Evolutionary conservation across 2,888 invertebrate genomes (phyloP).

Genomic region (Julus scandinavius): DNA sequence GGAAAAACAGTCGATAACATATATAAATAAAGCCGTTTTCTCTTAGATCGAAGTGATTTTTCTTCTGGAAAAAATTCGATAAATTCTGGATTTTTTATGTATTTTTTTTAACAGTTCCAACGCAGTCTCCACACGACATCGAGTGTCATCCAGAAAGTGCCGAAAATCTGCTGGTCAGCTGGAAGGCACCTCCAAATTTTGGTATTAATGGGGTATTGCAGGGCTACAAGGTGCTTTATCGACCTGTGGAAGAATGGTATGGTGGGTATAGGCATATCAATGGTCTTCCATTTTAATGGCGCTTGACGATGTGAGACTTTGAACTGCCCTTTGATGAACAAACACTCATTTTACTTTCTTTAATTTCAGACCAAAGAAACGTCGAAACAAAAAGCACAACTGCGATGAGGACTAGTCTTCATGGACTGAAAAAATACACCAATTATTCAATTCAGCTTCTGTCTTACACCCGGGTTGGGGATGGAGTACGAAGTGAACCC

Average conservation of each 20-base stretch:
- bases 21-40: slow-evolving; percentile 25
- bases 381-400: slow-evolving; percentile 87
- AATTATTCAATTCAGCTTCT: slow-evolving; percentile 97
- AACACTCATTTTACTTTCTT: not conserved
- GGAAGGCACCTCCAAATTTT: slow-evolving; percentile 66
- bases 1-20: slow-evolving; percentile 12
- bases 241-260: slow-evolving; percentile 62
- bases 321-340: not conserved
- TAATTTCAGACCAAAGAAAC: not conserved
- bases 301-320: not conserved
- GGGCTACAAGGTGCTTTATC: slow-evolving; percentile 82
- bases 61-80: not conserved
- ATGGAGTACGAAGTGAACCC: slow-evolving; percentile 87
- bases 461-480: slow-evolving; percentile 94
- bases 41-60: not conserved
- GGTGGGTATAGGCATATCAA: slow-evolving; percentile 58
- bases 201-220: slow-evolving; percentile 68
- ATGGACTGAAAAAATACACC: slow-evolving; percentile 92
- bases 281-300: not conserved
- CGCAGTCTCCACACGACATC: slow-evolving; percentile 66
- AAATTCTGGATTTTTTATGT: not conserved
- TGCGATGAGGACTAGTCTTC: slow-evolving; percentile 92
- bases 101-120: slow-evolving; percentile 65
- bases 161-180: slow-evolving; percentile 66
- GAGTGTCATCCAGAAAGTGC: slow-evolving; percentile 66